Conservation (phyloP, 2,888 invertebrate species). For the Prosapia bicincta region DNA sequence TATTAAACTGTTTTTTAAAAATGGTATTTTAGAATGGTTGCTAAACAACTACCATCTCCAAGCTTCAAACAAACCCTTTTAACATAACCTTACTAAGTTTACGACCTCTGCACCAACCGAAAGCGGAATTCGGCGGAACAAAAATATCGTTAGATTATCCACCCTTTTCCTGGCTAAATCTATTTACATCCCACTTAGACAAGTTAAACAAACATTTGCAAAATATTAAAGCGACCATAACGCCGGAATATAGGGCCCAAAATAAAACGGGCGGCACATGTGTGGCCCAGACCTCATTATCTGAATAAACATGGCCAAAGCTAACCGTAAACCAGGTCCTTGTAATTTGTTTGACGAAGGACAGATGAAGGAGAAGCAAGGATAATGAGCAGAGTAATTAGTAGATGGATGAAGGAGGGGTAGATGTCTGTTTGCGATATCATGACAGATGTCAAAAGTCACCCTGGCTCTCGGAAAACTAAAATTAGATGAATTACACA, state of each 20-base stretch:
- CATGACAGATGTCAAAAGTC: conserved; percentile 2
- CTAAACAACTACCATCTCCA: too few species aligned
- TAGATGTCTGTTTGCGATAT: background rate
- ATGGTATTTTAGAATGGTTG: too few species aligned
- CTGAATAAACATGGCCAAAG: background rate
- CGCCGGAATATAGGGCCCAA: background rate
- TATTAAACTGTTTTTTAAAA: too few species aligned
- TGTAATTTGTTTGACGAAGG: background rate
- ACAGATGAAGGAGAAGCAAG: background rate
- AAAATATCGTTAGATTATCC: too few species aligned
- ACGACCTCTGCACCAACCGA: too few species aligned
- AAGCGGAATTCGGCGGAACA: too few species aligned
- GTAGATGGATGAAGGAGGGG: background rate
- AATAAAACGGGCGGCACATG: background rate
- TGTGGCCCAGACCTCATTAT: background rate
- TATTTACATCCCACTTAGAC: too few species aligned
- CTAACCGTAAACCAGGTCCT: background rate
- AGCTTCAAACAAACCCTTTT: too few species aligned
- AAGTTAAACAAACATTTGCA: background rate
- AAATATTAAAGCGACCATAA: background rate
- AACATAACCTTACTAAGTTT: too few species aligned
- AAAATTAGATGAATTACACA: background rate
- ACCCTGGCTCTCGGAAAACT: background rate
- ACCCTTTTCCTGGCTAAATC: too few species aligned
- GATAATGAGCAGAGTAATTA: background rate